Evolutionary conservation across 1,140 invertebrate species (phyloP).

Genomic region (Branchinecta lindahli): DNA sequence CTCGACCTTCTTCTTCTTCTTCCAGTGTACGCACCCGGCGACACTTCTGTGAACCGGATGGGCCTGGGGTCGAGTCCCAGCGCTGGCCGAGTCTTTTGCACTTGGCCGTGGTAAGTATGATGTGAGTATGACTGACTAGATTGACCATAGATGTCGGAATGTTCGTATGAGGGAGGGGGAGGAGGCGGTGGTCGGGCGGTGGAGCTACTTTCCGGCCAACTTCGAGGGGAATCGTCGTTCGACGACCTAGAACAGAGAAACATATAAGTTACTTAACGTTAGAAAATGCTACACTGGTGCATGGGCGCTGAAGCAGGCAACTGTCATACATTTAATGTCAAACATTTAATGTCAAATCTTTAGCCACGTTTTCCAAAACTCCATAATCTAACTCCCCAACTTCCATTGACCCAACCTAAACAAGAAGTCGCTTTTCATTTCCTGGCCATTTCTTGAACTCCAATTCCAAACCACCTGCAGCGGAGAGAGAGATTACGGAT

Average conservation of each 20-base stretch:
- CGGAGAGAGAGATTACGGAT: too few species aligned
- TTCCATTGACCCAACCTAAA: too few species aligned
- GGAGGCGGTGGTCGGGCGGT: constrained; percentile 12
- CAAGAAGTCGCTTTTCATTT: too few species aligned
- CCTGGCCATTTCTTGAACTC: too few species aligned
- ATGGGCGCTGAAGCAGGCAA: background rate
- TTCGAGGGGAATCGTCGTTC: background rate
- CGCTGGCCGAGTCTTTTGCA: constrained; percentile 53
- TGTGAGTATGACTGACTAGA: constrained; percentile 46
- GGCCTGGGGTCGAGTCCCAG: constrained; percentile 42
- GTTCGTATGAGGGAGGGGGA: constrained; percentile 22
- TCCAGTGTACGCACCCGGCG: constrained; percentile 41
- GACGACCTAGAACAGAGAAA: background rate
- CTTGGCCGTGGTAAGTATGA: constrained; percentile 79
- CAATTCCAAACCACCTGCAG: too few species aligned
- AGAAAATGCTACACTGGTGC: background rate
- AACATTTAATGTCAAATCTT: too few species aligned
- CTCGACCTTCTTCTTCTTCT: background rate
- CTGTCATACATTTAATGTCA: too few species aligned
- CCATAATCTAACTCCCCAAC: too few species aligned
- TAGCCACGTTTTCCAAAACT: too few species aligned
- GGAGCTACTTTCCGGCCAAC: background rate
- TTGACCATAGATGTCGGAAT: constrained; percentile 41
- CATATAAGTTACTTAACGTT: background rate
- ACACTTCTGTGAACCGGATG: constrained; percentile 56